Evolutionary conservation across 1,140 invertebrate genomes (phyloP), one percentile per base, ranked within the genome.

Genomic region (Sinella curviseta): DNA sequence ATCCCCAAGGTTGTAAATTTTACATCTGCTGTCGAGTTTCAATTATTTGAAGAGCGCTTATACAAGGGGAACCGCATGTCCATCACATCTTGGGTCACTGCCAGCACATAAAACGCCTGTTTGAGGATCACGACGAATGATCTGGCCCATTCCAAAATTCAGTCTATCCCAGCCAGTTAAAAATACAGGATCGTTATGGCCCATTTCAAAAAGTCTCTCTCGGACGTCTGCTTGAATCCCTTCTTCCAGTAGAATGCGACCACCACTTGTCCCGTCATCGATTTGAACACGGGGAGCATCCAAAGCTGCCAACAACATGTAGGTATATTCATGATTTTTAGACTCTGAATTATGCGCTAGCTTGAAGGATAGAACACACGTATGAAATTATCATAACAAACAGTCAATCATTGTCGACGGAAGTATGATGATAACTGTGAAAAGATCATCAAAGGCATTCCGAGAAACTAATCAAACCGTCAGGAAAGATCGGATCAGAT

Each of bases 211-310:
- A 3, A 87, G 80, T 28, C 82, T 20, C 8, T 84, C 26, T 0
- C 84, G 26, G 0, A 84, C 83, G 16, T 77, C 60, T 20, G 82
- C 77, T 0, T 75, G 1, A 48, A 87, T 87, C 2, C 86, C 87
- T 35, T 86, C 84, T 81, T 87, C 87, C 1, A 87, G 36, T 26
- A 78, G 60, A 30, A 85, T 74, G 28, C 54, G 35, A 84, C 83
- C 78, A 2, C 78, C 57, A 12, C 79, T 57, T 26, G 31, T 77
- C 24, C 82, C 80, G 20, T 76, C 78, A 34, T 85, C 85, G 28
- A 88, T 81, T 82, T 85, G 86, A 60, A 88, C 82, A 73, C 88
- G 76, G 17, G 88, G 86, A 55, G 85, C 80, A 77, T 88, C 87
- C 28, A 88, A 80, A 8, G 87, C 87, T 78, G 78, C 77, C 35